These are phyloP conservation scores for Aphrocallistes beatrix DNA, from an alignment of 37 sponge, comb jelly and placozoan species.

Conservation along the genomic window DNA sequence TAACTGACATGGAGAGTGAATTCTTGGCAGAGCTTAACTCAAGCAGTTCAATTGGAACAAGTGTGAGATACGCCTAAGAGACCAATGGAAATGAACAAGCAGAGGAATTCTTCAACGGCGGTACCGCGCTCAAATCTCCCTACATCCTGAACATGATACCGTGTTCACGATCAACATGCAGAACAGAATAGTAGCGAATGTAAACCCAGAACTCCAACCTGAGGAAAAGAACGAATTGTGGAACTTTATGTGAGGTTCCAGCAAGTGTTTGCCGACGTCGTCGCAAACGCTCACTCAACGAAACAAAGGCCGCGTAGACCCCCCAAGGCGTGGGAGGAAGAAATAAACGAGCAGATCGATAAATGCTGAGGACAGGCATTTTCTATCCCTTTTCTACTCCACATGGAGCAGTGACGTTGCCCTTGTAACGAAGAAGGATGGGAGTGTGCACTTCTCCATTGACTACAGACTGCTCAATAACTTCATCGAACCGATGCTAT, in stretches of 20 bases:
- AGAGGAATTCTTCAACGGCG: not conserved
- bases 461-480: slow-evolving; percentile 32
- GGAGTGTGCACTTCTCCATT: slow-evolving; percentile 29
- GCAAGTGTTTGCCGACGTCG: not conserved
- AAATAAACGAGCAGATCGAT: slow-evolving; percentile 3
- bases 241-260: not conserved
- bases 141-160: not conserved
- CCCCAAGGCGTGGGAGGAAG: not conserved
- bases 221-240: not conserved
- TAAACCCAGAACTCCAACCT: not conserved
- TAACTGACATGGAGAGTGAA: not conserved
- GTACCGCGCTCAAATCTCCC: not conserved
- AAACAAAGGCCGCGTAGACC: not conserved
- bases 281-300: not conserved
- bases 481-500: slow-evolving; percentile 6
- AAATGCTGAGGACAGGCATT: slow-evolving; percentile 16
- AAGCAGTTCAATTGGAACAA: not conserved
- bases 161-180: not conserved
- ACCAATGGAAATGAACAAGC: not conserved
- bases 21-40: not conserved
- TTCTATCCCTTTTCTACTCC: not conserved
- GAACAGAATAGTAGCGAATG: not conserved
- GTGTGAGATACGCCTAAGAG: not conserved
- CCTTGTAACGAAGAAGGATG: slow-evolving; percentile 25
- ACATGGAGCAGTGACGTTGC: slow-evolving; percentile 23